These are phyloP conservation scores for Parthenolecanium corni DNA, from an alignment of 2,888 invertebrate species.

Conservation along the genomic window DNA sequence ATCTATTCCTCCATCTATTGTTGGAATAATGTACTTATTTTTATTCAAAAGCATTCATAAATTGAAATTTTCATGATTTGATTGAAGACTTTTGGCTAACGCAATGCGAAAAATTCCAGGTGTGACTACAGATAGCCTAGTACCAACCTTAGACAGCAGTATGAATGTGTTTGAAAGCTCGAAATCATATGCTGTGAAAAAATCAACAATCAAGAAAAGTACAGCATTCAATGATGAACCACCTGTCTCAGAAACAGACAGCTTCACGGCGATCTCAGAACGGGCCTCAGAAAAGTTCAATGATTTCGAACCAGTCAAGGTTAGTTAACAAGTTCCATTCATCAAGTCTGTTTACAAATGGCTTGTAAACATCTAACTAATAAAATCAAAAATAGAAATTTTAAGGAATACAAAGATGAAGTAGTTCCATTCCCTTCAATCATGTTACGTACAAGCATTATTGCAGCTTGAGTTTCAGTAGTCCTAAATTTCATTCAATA, in stretches of 20 bases:
- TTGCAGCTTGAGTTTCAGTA: too few species aligned
- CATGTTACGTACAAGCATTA: too few species aligned
- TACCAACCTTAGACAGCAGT: slow-evolving; percentile 8
- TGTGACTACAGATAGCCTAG: background rate
- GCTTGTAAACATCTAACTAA: too few species aligned
- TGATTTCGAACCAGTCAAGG: slow-evolving; percentile 22
- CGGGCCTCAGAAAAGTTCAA: slow-evolving; percentile 8
- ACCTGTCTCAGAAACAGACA: slow-evolving; percentile 18
- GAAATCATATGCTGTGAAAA: slow-evolving; percentile 26
- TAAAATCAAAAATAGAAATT: too few species aligned
- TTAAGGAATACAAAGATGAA: too few species aligned
- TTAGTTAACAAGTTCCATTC: background rate
- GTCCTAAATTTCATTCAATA: too few species aligned
- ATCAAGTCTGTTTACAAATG: background rate
- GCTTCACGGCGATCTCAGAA: slow-evolving; percentile 9
- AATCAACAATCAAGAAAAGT: slow-evolving; percentile 9
- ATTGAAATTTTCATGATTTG: too few species aligned
- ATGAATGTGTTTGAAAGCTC: slow-evolving; percentile 17
- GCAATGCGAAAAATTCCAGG: slow-evolving; percentile 1
- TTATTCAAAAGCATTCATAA: too few species aligned
- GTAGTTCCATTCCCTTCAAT: too few species aligned
- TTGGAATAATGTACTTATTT: too few species aligned
- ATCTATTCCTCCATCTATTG: too few species aligned
- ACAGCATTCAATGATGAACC: slow-evolving; percentile 16
- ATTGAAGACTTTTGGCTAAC: too few species aligned